These are phyloP conservation scores for Molossus molossus DNA, from an alignment of 2,797 vertebrate genomes.

Conservation along the genomic window DNA sequence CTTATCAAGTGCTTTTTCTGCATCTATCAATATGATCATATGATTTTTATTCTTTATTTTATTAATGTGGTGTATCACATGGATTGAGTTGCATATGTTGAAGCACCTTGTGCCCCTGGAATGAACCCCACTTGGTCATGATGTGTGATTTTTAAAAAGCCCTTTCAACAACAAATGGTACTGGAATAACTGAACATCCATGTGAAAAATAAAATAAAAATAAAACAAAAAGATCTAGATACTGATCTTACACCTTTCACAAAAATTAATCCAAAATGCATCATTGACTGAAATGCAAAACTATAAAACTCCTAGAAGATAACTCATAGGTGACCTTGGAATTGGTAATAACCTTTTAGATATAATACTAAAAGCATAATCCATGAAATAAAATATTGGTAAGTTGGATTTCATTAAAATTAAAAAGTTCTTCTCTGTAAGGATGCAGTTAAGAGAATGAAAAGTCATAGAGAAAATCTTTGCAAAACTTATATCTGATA, in stretches of 20 bases:
- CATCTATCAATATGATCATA: neutral
- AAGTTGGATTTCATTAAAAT: neutral
- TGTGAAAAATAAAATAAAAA: neutral
- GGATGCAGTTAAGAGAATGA: slow-evolving; percentile 29
- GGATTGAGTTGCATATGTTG: neutral
- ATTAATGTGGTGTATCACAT: neutral
- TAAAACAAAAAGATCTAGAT: neutral
- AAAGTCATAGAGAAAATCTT: neutral
- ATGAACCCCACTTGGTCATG: neutral
- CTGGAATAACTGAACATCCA: neutral
- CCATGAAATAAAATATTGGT: neutral
- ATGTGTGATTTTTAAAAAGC: neutral
- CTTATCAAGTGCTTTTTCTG: neutral
- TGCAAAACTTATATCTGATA: neutral
- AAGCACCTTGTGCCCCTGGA: neutral
- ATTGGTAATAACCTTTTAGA: neutral
- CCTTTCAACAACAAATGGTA: neutral
- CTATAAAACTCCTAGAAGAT: no score
- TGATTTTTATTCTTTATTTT: neutral
- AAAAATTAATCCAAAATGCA: no score
- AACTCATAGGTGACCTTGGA: neutral
- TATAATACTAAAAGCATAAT: slow-evolving; percentile 25
- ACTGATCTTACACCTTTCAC: neutral
- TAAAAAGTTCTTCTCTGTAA: neutral
- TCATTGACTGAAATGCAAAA: no score